Evolutionary conservation across 2,113 vertebrate genomes (phyloP), one percentile per base, ranked within the genome.

Genomic region (Notarius lentiginosus): DNA sequence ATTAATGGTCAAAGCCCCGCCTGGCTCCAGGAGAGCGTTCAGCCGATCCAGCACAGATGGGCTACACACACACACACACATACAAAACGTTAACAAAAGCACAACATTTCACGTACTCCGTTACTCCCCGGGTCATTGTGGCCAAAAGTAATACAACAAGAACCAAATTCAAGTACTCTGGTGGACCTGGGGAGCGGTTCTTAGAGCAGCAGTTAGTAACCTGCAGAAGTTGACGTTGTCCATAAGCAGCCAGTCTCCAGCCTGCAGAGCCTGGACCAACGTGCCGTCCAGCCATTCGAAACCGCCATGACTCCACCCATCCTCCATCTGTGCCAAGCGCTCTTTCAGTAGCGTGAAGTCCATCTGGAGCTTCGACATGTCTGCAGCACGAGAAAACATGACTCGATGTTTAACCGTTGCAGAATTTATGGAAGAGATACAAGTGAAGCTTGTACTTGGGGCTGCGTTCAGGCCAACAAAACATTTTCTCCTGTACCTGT

Each of bases 141-240:
- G n/a, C n/a, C 22, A 24, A 61, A 65, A 34, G n/a, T 30, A 17
- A 68, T 51, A 4, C 10, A 5, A 47, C 20, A 15, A 41, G 6
- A 77, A 53, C 51, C 12, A 27, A 6, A 77, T 51, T 20, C 12
- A 22, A 51, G 20, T 20, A 51, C 9, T 30, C 68, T 1, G 49
- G 27, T 9, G 2, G 8, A 56, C 18, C 56, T 63, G 18, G 80
- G 14, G 2, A 53, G 7, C 20, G 47, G 68, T 27, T 20, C 58
- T 30, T 22, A 55, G 2, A 73, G 70, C 12, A 51, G 61, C 24
- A 24, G 30, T 3, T 14, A 14, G 61, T 94, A 93, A 99, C 98
- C 97, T 98, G 97, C 98, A 99, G 92, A 99, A 99, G 94, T 99
- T 99, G 87, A 98, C 98, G 0, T 99, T 99, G 94, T 99, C 98